Evolutionary conservation across 2,888 invertebrate genomes (phyloP), one percentile per base, ranked within the genome.

Genomic region (Lasioglossum zephyrum): DNA sequence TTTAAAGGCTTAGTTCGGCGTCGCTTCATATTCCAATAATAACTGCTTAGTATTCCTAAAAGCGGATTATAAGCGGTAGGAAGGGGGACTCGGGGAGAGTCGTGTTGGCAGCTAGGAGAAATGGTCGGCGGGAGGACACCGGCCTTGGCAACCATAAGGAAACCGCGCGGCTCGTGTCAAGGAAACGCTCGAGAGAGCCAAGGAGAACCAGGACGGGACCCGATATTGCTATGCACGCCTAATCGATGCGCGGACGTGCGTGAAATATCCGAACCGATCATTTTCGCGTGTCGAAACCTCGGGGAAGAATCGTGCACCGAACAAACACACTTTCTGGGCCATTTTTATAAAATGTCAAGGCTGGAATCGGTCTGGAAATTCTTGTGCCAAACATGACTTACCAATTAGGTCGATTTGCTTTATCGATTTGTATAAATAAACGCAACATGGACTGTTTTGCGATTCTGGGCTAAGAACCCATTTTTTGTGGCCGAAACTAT

Each of bases 1-100:
- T 81, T 83, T 73, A 77, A 83, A 76, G 76, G 63, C 73, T 81
- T 72, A 81, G 36, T n/a, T n/a, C 49, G 6, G n/a, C n/a, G 39
- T 31, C 76, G 47, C 44, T 75, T 53, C 49, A 41, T 81, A 73
- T 31, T 57, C 63, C 41, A 18, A 69, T 16, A 53, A 81, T 57
- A 49, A 73, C 76, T 77, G 53, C 77, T 77, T 81, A 77, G 53
- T 44, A 44, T 53, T 63, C 53, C 81, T 49, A 70, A 84, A 84
- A 82, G 84, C 70, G 73, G 73, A 82, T 84, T 82, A 82, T 47
- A 26, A 39, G 69, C 22, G n/a, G 73, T 8, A 13, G n/a, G 39
- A 41, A 13, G 41, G 39, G 70, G 70, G n/a, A 4, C 4, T 5
- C 22, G 57, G 18, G 18, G 31, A 31, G 26, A 63, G 1, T 63